phyloP scores from a whole-genome alignment of 2,797 vertebrate genomes.

The Crocidura indochinensis region DNA sequence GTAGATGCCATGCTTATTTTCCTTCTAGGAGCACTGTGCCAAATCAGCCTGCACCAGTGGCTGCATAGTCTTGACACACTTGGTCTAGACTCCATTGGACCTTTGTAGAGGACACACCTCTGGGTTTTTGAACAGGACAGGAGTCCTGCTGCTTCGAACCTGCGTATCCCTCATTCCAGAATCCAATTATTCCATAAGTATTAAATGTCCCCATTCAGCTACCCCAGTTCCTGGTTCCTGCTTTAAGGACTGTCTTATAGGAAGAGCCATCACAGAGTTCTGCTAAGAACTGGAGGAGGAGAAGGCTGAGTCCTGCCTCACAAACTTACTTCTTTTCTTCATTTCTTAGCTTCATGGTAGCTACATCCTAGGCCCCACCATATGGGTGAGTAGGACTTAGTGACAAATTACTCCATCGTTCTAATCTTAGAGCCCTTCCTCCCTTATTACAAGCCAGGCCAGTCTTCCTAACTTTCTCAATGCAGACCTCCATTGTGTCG shows the following conservation, averaged over 20 bases:
- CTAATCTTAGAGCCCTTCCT: not conserved
- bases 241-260: not conserved
- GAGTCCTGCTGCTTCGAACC: not conserved
- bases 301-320: no score
- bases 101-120: no score
- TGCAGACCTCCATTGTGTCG: not conserved
- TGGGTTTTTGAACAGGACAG: no score
- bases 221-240: not conserved
- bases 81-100: no score
- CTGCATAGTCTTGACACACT: no score
- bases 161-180: not conserved
- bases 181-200: not conserved
- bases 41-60: not conserved
- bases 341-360: not conserved
- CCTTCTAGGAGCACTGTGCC: not conserved
- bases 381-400: not conserved
- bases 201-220: not conserved
- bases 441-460: not conserved
- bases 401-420: not conserved
- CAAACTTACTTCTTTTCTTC: no score
- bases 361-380: not conserved
- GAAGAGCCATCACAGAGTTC: not conserved
- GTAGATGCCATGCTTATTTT: not conserved
- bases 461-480: not conserved
- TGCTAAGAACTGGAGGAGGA: no score